phyloP scores from a whole-genome alignment of 2,113 vertebrate genomes.

The Phyllostomus discolor region DNA sequence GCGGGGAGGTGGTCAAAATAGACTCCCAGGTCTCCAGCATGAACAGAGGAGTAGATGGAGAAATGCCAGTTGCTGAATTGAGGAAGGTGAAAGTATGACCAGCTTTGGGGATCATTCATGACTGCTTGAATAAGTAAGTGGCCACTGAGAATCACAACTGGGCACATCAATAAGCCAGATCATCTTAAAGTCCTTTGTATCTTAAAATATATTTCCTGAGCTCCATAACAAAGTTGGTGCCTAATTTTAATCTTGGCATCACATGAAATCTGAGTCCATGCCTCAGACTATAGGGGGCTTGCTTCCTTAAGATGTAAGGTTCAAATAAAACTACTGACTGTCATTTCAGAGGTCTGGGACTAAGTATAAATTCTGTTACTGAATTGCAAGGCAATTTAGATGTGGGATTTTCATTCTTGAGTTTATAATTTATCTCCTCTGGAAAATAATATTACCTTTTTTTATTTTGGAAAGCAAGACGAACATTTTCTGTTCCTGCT shows the following conservation, averaged over 20 bases:
- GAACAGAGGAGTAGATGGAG: neutral
- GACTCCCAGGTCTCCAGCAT: neutral
- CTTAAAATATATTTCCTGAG: slow-evolving; percentile 7
- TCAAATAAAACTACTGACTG: neutral
- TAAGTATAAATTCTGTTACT: neutral
- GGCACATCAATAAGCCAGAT: neutral
- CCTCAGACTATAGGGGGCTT: neutral
- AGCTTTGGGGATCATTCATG: neutral
- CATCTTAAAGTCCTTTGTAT: neutral
- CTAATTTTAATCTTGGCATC: neutral
- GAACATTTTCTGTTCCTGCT: neutral
- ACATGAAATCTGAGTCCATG: neutral
- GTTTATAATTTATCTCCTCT: neutral
- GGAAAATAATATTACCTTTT: neutral
- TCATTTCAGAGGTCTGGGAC: neutral
- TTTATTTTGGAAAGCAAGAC: neutral
- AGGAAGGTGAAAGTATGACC: neutral
- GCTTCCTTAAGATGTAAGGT: slow-evolving; percentile 8
- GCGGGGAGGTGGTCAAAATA: neutral
- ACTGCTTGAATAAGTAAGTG: neutral
- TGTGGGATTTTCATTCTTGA: neutral
- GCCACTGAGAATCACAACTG: neutral
- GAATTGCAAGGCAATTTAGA: neutral
- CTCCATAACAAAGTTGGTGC: neutral
- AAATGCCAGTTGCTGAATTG: neutral